Evolutionary conservation across 1,140 invertebrate species (phyloP).

Genomic region (Dermatophagoides farinae): DNA sequence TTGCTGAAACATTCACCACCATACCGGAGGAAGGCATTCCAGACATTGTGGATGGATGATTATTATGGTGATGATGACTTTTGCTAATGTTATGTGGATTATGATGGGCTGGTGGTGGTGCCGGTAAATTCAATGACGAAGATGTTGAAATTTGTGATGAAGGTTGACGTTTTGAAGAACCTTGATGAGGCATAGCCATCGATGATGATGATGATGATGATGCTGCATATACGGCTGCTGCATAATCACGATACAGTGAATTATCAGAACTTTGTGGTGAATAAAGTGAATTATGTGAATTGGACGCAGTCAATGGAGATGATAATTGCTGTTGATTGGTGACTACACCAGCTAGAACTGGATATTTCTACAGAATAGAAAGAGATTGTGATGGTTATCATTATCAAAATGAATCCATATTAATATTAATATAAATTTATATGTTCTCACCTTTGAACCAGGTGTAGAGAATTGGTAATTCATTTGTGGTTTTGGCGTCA

Average conservation of each 20-base stretch:
- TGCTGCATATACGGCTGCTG: conserved; percentile 12
- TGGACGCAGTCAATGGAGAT: conserved; percentile 19
- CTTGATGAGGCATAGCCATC: conserved; percentile 18
- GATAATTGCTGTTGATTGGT: conserved; percentile 14
- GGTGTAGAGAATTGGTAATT: conserved; percentile 14
- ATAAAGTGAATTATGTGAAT: conserved; percentile 9
- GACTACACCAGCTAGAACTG: not conserved
- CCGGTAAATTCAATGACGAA: conserved; percentile 13
- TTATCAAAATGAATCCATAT: no score
- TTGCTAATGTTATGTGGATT: not conserved
- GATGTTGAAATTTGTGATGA: conserved; percentile 11
- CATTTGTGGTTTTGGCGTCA: not conserved
- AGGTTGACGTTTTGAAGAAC: conserved; percentile 6
- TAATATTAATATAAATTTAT: no score
- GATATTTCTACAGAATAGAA: not conserved
- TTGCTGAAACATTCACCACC: conserved; percentile 2
- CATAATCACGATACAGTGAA: conserved; percentile 18
- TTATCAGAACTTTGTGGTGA: not conserved
- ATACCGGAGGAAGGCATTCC: conserved; percentile 13
- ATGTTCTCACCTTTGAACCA: conserved; percentile 13
- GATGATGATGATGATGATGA: conserved; percentile 18
- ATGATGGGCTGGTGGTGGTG: conserved; percentile 19
- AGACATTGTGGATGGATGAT: conserved; percentile 1
- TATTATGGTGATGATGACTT: not conserved
- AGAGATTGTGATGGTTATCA: not conserved